Evolutionary conservation across 2,113 vertebrate genomes (phyloP).

Genomic region (Zootoca vivipara): DNA sequence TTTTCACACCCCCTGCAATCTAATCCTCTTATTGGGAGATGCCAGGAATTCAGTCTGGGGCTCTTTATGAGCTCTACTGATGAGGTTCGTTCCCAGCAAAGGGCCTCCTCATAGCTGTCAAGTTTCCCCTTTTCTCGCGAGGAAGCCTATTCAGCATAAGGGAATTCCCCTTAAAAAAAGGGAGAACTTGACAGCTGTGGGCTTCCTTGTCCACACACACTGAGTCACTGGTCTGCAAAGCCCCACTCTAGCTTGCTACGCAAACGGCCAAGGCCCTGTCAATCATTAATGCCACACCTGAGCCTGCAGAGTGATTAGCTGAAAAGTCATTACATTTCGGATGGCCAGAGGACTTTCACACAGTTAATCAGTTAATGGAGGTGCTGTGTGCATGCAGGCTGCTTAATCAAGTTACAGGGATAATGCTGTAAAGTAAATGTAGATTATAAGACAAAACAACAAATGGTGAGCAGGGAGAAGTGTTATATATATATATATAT

Average conservation of each 20-base stretch:
- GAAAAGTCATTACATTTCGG: constrained; percentile 47
- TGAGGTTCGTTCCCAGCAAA: no score
- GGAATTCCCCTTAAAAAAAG: no score
- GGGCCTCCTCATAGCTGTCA: no score
- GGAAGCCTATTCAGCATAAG: no score
- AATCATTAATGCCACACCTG: constrained; percentile 65
- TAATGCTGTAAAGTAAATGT: neutral
- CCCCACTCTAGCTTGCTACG: constrained; percentile 19
- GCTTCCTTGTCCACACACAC: fast-evolving
- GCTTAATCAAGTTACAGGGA: constrained; percentile 30
- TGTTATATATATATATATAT: no score
- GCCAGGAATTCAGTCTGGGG: neutral
- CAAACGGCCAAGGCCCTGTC: constrained; percentile 42
- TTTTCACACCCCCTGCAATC: neutral
- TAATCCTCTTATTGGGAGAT: neutral
- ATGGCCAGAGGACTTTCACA: constrained; percentile 60
- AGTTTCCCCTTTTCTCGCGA: no score
- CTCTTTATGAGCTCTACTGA: neutral
- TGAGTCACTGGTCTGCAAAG: neutral
- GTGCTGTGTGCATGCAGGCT: constrained; percentile 29
- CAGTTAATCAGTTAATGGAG: constrained; percentile 61
- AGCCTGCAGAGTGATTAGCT: constrained; percentile 53
- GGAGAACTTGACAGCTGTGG: no score
- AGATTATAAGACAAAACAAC: constrained; percentile 19
- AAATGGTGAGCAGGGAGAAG: neutral